phyloP scores from a whole-genome alignment of 1,140 invertebrate genomes.

The Polypedilum pembai region DNA sequence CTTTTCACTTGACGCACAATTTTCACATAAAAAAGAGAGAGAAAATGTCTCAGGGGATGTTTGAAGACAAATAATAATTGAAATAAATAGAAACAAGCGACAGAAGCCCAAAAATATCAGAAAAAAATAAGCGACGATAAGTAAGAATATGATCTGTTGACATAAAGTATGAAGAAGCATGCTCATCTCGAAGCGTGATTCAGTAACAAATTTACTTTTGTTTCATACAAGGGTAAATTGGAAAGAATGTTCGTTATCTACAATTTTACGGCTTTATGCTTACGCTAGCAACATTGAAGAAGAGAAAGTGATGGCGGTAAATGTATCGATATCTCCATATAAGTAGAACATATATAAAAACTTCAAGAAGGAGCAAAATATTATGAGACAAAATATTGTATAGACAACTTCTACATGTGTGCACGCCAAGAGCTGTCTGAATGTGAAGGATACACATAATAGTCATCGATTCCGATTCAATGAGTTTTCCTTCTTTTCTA shows the following conservation, averaged over 20 bases:
- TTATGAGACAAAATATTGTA: no score
- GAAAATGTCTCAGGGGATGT: conserved; percentile 1
- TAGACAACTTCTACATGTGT: no score
- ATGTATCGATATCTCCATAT: no score
- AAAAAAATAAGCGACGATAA: not conserved
- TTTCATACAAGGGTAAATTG: not conserved
- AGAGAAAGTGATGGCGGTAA: not conserved
- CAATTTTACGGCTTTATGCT: conserved; percentile 17
- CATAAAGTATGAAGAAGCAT: not conserved
- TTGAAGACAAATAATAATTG: conserved; percentile 10
- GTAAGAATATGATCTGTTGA: not conserved
- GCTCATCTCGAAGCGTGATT: not conserved
- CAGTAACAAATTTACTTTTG: not conserved
- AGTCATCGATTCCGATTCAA: not conserved
- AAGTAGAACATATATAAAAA: no score
- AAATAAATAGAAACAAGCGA: not conserved
- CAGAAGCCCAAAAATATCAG: not conserved
- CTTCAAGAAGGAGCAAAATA: no score
- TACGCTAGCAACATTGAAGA: not conserved
- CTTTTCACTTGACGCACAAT: not conserved
- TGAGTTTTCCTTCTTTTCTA: not conserved
- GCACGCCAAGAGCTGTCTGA: no score
- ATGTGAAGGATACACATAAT: not conserved
- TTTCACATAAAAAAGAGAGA: not conserved
- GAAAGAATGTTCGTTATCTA: not conserved